Base-by-base conservation (phyloP, 2,797 vertebrate species). In the Syncerus caffer region DNA sequence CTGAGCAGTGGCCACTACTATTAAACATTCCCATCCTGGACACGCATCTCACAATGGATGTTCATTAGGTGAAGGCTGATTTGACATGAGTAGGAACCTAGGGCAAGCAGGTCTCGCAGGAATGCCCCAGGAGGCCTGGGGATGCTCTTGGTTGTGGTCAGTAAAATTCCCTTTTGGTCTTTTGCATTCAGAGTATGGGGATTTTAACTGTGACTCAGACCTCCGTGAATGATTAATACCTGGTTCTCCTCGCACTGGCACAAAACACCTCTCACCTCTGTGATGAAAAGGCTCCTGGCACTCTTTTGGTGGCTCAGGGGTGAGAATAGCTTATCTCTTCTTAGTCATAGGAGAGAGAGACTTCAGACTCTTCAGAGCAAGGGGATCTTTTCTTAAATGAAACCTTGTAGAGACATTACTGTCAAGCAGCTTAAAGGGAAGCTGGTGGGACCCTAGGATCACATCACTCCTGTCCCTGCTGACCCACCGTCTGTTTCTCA, bases 171-270 rank as follows among this genome's bases (percentile, higher is more conserved):
- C 98, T 97, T 89, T 31, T 0, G 1, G 85, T 84, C 96, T 96
- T 96, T 96, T 60, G 6, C 60, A 85, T 95, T 92, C 86, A 89
- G 85, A 57, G 64, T 45, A 86, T 29, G 96, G 97, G 96, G 93
- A 96, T 97, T 98, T 98, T 85, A 95, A 85, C 85, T 71, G 80
- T 98, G 98, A 98, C 96, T 98, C 97, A 98, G 58, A 92, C 27
- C 38, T 94, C 92, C 88, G 5, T 34, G 62, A 92, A 87, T 94
- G 96, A 93, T 89, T 96, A 86, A 91, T 58, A 83, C 57, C 11
- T 80, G 94, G 94, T 42, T 34, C 38, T 90, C 38, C 51, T 84
- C 23, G 5, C 50, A 57, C 16, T 51, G 83, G 51, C 27, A 27
- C 27, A 78, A 57, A 94, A 62, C 34, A 38, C 53, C 83, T 94